Evolutionary conservation across 2,888 invertebrate genomes (phyloP).

Genomic region (Sesia apiformis): DNA sequence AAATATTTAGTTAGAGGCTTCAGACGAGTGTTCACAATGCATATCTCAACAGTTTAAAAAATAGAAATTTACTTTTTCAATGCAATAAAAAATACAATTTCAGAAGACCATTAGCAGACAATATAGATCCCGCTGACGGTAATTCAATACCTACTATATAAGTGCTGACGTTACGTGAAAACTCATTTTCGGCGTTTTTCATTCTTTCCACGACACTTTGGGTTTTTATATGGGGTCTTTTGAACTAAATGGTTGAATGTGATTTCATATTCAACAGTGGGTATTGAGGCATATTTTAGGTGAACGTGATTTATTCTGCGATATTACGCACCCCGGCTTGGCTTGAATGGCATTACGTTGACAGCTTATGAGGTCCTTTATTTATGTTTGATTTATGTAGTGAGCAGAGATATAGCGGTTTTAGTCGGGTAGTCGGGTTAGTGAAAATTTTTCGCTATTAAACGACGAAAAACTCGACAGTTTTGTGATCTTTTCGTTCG

Average conservation of each 20-base stretch:
- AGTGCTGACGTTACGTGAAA: background rate
- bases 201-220: constrained; percentile 7
- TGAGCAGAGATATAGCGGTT: constrained; percentile 51
- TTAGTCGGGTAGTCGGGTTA: constrained; percentile 18
- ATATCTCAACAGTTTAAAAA: too few species aligned
- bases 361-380: constrained; percentile 71
- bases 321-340: constrained; percentile 64
- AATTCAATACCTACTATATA: background rate
- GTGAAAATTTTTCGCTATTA: constrained; percentile 29
- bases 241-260: constrained; percentile 37
- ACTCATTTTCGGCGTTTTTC: background rate
- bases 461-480: constrained; percentile 11
- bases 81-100: too few species aligned
- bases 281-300: constrained; percentile 65
- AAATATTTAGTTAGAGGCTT: too few species aligned
- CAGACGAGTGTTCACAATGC: too few species aligned
- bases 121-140: too few species aligned
- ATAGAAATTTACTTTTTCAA: too few species aligned
- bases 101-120: too few species aligned
- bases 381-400: constrained; percentile 70
- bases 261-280: constrained; percentile 58
- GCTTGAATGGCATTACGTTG: constrained; percentile 69
- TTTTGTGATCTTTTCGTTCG: constrained; percentile 4
- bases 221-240: constrained; percentile 20
- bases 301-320: constrained; percentile 62